Conservation (phyloP, 2,113 vertebrate genomes). For the Girardinichthys multiradiatus region DNA sequence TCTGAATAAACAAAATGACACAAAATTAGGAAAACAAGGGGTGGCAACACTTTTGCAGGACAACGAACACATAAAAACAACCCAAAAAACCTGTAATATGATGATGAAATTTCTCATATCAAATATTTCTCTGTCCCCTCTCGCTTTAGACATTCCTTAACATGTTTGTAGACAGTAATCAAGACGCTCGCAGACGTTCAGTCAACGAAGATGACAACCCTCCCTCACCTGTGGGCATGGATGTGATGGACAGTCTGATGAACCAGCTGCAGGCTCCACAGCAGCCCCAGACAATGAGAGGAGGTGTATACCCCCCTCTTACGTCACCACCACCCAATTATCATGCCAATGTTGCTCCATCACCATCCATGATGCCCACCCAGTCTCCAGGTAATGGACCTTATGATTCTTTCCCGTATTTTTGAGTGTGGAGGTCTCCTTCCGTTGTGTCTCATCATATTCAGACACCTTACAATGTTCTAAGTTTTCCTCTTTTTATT, state of each 20-base stretch:
- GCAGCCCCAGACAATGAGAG: conserved; percentile 79
- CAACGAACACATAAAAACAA: too few relatives aligned
- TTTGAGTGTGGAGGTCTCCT: conserved; percentile 16
- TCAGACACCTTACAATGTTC: conserved; percentile 4
- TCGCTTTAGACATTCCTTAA: conserved; percentile 91
- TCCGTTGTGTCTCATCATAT: conserved; percentile 31
- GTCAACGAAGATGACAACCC: conserved; percentile 98
- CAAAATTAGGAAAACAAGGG: too few relatives aligned
- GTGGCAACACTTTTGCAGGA: too few relatives aligned
- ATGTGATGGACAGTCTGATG: conserved; percentile 93
- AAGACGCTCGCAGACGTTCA: conserved; percentile 94
- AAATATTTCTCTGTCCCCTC: neutral
- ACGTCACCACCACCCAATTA: conserved; percentile 95
- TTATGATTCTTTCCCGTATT: neutral
- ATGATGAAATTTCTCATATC: too few relatives aligned
- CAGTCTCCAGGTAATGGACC: conserved; percentile 91
- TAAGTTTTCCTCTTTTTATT: neutral
- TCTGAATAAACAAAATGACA: too few relatives aligned
- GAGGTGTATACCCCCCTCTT: conserved; percentile 90
- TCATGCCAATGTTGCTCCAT: conserved; percentile 90
- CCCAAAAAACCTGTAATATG: too few relatives aligned
- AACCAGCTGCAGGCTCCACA: conserved; percentile 86
- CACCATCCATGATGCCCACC: conserved; percentile 96
- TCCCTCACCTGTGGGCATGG: conserved; percentile 94
- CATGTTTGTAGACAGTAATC: conserved; percentile 99